Evolutionary conservation across 2,888 invertebrate species (phyloP).

Genomic region (Ferrisia virgata): DNA sequence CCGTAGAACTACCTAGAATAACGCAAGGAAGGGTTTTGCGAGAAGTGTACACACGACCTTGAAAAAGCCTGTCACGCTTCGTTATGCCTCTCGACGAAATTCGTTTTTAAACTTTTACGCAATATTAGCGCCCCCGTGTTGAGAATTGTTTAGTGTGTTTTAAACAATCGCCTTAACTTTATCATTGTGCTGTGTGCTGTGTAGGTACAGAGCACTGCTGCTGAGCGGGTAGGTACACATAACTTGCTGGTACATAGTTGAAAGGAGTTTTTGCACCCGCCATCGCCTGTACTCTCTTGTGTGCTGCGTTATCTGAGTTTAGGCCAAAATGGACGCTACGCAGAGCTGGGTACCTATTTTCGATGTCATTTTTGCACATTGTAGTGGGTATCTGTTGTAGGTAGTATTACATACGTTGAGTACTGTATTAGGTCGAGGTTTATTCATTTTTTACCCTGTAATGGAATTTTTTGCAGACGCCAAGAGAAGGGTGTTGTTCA

Average conservation of each 20-base stretch:
- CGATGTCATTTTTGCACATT: neutral
- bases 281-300: no score
- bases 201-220: no score
- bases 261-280: no score
- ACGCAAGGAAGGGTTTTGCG: no score
- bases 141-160: neutral
- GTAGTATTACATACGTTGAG: neutral
- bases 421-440: neutral
- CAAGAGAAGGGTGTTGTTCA: neutral
- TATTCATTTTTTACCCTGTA: neutral
- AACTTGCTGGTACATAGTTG: no score
- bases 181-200: neutral
- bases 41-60: neutral
- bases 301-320: no score
- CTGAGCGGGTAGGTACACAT: no score
- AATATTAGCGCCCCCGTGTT: slow-evolving; percentile 18
- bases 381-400: no score
- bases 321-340: no score
- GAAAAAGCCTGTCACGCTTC: slow-evolving; percentile 17
- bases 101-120: slow-evolving; percentile 19
- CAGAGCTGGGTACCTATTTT: neutral
- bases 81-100: slow-evolving; percentile 7
- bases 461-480: neutral
- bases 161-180: neutral
- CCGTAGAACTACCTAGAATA: no score